These are phyloP conservation scores for Mionectes macconnelli DNA, from an alignment of 2,113 vertebrate genomes.

Conservation along the genomic window DNA sequence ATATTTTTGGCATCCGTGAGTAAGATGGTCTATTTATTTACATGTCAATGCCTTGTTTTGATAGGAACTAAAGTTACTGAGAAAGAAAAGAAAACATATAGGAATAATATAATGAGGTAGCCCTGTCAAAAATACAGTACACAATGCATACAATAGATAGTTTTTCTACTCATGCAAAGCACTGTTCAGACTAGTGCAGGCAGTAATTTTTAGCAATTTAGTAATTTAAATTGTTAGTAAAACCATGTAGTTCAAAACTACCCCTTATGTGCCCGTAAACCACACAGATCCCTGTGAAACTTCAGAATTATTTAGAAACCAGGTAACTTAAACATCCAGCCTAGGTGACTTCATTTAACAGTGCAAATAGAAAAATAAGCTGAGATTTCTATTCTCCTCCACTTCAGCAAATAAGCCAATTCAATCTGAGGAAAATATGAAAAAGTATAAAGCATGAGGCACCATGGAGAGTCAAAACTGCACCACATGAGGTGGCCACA, in stretches of 20 bases:
- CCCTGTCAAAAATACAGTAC: background rate
- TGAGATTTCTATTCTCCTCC: background rate
- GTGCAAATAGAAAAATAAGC: background rate
- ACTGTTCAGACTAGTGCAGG: background rate
- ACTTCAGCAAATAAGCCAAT: background rate
- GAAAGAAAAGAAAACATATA: background rate
- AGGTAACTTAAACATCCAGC: background rate
- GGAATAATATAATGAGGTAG: background rate
- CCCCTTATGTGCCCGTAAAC: fast-evolving
- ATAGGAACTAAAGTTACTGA: background rate
- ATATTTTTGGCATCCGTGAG: background rate
- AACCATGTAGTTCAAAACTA: background rate
- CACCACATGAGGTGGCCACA: fast-evolving
- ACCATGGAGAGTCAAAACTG: fast-evolving
- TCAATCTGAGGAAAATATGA: background rate
- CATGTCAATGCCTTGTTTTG: background rate
- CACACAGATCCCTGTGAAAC: background rate
- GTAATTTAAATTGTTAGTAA: background rate
- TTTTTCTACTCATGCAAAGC: background rate
- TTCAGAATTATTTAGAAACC: background rate
- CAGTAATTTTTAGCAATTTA: background rate
- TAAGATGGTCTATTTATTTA: background rate
- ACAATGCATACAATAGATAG: background rate
- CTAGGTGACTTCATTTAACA: fast-evolving
- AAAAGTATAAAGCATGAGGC: fast-evolving